Conservation (phyloP, 2,113 vertebrate species). For the Megaceryle torquata region DNA sequence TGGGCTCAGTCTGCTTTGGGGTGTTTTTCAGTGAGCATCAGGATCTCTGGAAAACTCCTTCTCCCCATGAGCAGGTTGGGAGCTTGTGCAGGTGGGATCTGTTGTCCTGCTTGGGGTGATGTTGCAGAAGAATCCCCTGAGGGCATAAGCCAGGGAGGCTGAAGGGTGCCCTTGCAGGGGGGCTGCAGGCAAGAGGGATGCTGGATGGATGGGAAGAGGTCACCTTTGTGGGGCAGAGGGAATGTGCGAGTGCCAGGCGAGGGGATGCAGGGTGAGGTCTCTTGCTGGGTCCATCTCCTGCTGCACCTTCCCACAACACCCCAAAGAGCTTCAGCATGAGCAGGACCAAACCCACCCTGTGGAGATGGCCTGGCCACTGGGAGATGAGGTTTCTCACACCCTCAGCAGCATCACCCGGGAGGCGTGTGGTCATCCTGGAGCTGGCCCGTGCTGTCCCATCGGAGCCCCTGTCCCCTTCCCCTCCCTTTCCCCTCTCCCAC, state of each 20-base stretch:
- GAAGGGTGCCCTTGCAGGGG: background rate
- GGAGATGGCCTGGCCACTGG: background rate
- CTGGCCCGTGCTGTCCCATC: background rate
- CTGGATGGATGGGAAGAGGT: background rate
- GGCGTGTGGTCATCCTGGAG: background rate
- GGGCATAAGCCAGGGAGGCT: rapidly evolving
- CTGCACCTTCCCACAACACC: background rate
- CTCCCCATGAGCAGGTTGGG: background rate
- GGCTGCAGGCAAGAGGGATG: background rate
- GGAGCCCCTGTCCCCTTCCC: background rate
- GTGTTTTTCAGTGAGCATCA: rapidly evolving
- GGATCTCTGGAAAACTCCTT: background rate
- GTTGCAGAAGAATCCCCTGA: background rate
- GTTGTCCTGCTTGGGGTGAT: background rate
- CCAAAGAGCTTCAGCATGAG: background rate
- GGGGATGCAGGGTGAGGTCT: background rate
- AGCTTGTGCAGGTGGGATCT: background rate
- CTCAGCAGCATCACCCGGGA: background rate
- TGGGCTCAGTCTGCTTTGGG: background rate
- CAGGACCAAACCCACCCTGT: background rate
- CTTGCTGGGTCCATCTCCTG: background rate
- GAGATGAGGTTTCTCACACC: background rate
- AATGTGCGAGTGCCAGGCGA: rapidly evolving
- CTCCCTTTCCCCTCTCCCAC: background rate
- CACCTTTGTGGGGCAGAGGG: rapidly evolving